Evolutionary conservation across 2,113 vertebrate genomes (phyloP).

Genomic region (Sylvilagus bachmani): DNA sequence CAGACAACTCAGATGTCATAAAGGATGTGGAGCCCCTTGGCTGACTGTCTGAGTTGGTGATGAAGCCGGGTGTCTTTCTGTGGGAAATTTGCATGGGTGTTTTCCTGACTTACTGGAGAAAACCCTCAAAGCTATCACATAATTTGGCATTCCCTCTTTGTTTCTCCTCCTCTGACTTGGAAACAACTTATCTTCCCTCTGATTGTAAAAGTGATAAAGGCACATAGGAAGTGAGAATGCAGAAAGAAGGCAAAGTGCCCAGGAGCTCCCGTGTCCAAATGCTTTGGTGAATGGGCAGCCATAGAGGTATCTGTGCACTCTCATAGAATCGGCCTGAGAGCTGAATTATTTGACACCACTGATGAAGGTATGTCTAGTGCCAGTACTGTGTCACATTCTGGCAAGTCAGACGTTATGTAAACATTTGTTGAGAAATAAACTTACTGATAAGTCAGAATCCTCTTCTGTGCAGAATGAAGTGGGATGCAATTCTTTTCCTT

Average conservation of each 20-base stretch:
- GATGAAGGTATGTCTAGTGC: constrained; percentile 33
- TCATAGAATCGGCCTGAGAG: constrained; percentile 8
- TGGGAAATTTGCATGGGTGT: not conserved
- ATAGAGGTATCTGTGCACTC: constrained; percentile 29
- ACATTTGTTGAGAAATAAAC: constrained; percentile 30
- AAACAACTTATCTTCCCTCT: constrained; percentile 39
- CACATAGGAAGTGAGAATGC: not conserved
- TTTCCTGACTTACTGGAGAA: not conserved
- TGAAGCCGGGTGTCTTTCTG: not conserved
- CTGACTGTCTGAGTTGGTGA: not conserved
- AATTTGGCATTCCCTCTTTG: not conserved
- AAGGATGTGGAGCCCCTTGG: not conserved
- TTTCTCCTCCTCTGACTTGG: not conserved
- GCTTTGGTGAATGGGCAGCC: constrained; percentile 23
- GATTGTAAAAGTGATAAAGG: constrained; percentile 1
- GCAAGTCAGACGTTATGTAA: not conserved
- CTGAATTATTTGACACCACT: constrained; percentile 53
- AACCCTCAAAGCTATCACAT: not conserved
- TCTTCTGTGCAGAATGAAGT: not conserved
- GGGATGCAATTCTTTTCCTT: not conserved
- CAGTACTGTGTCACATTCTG: not conserved
- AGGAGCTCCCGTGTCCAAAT: not conserved
- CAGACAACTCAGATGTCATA: not conserved
- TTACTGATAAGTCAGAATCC: not conserved
- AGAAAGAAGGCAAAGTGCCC: constrained; percentile 8